These are phyloP conservation scores for Crax fasciolata DNA, from an alignment of 2,797 vertebrate species.

Conservation along the genomic window DNA sequence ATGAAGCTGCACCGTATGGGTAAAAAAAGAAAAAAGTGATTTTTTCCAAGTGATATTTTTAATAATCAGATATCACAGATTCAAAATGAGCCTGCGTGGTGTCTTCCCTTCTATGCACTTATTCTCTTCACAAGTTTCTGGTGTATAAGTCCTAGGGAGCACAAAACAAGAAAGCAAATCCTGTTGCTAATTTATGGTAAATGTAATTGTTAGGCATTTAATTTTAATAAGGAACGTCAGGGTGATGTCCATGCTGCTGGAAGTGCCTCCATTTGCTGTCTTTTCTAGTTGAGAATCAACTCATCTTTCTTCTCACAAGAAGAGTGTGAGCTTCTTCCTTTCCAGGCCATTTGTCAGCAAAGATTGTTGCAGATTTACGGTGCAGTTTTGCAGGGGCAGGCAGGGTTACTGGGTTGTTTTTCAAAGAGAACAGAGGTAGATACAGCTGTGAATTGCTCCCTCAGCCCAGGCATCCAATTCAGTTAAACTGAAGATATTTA, in stretches of 20 bases:
- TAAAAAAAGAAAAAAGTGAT: rapidly evolving
- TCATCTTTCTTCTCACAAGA: background rate
- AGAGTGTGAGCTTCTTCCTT: background rate
- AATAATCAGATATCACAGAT: background rate
- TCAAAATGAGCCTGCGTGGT: background rate
- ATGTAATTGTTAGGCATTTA: background rate
- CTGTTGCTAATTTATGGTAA: background rate
- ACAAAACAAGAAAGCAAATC: background rate
- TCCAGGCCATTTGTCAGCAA: background rate
- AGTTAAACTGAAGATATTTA: background rate
- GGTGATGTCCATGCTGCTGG: background rate
- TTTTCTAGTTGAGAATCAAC: background rate
- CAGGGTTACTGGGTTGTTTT: background rate
- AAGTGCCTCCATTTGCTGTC: background rate
- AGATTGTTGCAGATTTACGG: background rate
- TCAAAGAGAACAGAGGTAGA: background rate
- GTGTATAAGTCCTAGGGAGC: background rate
- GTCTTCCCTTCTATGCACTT: background rate
- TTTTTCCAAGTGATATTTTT: background rate
- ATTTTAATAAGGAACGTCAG: background rate
- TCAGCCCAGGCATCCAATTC: background rate
- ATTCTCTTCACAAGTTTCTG: background rate
- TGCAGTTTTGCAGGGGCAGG: background rate
- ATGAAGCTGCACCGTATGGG: rapidly evolving
- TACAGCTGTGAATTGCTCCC: background rate